These are phyloP conservation scores for Oreotrochilus melanogaster DNA, from an alignment of 2,113 vertebrate species.

Conservation along the genomic window DNA sequence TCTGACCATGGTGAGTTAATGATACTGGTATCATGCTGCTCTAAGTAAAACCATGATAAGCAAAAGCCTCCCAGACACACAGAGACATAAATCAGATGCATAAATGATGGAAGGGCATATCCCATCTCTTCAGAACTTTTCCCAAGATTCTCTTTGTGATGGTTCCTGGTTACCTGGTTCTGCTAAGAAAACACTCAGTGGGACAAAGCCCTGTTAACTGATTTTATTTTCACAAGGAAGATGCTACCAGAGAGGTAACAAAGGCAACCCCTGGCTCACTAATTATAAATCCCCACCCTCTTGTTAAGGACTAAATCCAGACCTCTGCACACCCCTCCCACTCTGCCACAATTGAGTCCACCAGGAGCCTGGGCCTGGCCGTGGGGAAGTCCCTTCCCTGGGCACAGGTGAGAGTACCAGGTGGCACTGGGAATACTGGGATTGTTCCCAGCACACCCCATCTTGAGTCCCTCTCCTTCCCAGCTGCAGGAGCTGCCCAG, in stretches of 20 bases:
- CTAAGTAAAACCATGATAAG: background rate
- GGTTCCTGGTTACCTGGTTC: background rate
- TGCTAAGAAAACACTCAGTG: background rate
- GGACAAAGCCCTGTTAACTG: background rate
- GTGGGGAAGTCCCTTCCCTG: background rate
- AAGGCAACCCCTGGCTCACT: background rate
- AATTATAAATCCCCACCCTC: background rate
- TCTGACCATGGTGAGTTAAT: background rate
- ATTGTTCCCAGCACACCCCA: background rate
- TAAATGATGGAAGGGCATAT: background rate
- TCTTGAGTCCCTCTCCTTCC: background rate
- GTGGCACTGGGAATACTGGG: background rate
- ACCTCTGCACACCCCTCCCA: background rate
- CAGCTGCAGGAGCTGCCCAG: background rate
- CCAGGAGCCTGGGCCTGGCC: background rate
- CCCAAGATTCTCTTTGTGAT: background rate
- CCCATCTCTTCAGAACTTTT: background rate
- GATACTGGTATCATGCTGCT: background rate
- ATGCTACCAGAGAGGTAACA: background rate
- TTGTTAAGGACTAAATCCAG: background rate
- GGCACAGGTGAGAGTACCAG: background rate
- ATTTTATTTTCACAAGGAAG: background rate
- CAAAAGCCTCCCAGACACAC: background rate
- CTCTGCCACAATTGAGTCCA: background rate
- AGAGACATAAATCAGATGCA: background rate